phyloP scores from a whole-genome alignment of 1,140 invertebrate genomes.

The Dendroctonus valens region DNA sequence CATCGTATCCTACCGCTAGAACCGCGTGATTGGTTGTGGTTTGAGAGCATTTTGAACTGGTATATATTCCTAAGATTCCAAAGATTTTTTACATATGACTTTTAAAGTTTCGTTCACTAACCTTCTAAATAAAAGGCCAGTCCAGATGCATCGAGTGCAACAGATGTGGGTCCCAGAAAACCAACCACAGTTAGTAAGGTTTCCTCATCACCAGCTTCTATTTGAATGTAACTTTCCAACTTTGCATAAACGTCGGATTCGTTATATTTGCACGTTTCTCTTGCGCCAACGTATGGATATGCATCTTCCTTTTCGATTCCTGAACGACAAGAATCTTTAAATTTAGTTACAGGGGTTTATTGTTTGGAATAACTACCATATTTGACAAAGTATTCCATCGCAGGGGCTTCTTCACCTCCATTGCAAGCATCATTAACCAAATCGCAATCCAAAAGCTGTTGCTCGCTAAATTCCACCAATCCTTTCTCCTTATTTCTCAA shows the following conservation, averaged over 20 bases:
- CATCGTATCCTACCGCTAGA: slow-evolving; percentile 81
- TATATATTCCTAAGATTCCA: slow-evolving; percentile 50
- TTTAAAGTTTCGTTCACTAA: slow-evolving; percentile 48
- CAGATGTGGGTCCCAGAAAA: slow-evolving; percentile 72
- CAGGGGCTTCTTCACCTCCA: slow-evolving; percentile 90
- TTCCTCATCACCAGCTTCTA: slow-evolving; percentile 63
- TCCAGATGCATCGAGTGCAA: slow-evolving; percentile 76
- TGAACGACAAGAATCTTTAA: background rate
- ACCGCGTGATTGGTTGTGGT: slow-evolving; percentile 73
- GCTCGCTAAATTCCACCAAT: slow-evolving; percentile 50
- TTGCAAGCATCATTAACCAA: slow-evolving; percentile 69
- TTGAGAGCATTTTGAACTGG: slow-evolving; percentile 52
- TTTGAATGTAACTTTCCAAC: slow-evolving; percentile 68
- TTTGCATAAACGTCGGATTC: slow-evolving; percentile 69
- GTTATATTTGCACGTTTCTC: slow-evolving; percentile 63
- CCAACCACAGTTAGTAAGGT: slow-evolving; percentile 71
- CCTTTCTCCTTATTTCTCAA: slow-evolving; percentile 4
- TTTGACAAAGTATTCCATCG: slow-evolving; percentile 86
- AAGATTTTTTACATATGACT: background rate
- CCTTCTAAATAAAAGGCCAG: slow-evolving; percentile 72
- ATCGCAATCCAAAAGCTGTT: slow-evolving; percentile 30
- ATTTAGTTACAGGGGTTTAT: background rate
- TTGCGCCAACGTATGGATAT: slow-evolving; percentile 82
- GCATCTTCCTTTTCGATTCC: slow-evolving; percentile 85
- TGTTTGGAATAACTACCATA: slow-evolving; percentile 7